Percentiles rank a stretch among this genome's conserved stretches.
phyloP scores from a whole-genome alignment of 2,888 invertebrate genomes.

The Tenthredo distinguenda region DNA sequence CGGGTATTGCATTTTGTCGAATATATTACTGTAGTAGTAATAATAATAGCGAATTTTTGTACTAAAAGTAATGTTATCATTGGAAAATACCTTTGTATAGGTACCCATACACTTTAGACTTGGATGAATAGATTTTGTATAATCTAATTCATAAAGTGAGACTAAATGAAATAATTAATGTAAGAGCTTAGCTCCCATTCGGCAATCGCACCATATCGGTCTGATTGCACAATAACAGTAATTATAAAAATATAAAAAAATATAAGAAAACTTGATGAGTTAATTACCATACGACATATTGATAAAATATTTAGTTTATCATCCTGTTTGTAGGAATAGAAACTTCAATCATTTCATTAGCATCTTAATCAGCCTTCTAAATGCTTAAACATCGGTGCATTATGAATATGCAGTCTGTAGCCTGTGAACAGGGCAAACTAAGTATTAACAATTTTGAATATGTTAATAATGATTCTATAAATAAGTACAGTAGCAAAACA shows the following conservation, averaged over 20 bases:
- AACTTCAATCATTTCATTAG: background rate
- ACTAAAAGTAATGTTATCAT: constrained; percentile 25
- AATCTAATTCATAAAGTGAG: background rate
- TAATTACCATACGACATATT: background rate
- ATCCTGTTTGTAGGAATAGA: background rate
- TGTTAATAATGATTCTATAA: constrained; percentile 36
- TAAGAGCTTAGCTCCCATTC: background rate
- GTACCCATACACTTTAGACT: background rate
- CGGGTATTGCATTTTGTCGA: background rate
- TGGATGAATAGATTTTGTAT: constrained; percentile 25
- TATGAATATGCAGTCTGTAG: constrained; percentile 14
- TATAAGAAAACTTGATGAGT: background rate
- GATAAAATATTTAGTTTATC: background rate
- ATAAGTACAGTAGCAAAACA: constrained; percentile 33
- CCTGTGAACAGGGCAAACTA: background rate
- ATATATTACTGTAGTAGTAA: background rate
- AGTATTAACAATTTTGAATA: constrained; percentile 17
- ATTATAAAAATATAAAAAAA: background rate
- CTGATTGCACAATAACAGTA: background rate
- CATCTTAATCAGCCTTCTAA: background rate
- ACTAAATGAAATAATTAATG: background rate
- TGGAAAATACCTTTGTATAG: background rate
- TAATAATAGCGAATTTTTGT: constrained; percentile 8
- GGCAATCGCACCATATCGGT: background rate
- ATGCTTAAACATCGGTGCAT: background rate